Percentiles rank a stretch among this genome's conserved stretches.
phyloP scores from a whole-genome alignment of 2,888 invertebrate species.

The Stenodera caucasica region DNA sequence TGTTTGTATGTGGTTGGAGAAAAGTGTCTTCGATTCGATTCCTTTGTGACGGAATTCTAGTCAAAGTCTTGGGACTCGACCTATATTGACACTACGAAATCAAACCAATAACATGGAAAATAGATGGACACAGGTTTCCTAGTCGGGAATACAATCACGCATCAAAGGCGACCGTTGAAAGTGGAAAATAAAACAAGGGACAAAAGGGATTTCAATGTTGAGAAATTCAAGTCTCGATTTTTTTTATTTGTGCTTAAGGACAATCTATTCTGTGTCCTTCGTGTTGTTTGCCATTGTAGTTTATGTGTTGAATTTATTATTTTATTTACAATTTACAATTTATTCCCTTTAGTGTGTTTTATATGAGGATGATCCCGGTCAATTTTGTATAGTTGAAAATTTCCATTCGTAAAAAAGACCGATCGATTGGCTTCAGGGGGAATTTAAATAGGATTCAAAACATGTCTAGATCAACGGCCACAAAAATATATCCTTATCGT shows the following conservation, averaged over 20 bases:
- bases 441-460: constrained; percentile 23
- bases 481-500: not conserved
- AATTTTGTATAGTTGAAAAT: constrained; percentile 16
- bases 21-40: constrained; percentile 44
- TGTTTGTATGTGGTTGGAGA: constrained; percentile 36
- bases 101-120: constrained; percentile 56
- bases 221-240: not conserved
- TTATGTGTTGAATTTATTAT: constrained; percentile 7
- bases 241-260: not conserved
- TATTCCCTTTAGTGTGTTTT: constrained; percentile 6
- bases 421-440: constrained; percentile 17
- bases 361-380: constrained; percentile 10
- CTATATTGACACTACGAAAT: constrained; percentile 52
- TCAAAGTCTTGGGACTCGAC: constrained; percentile 41
- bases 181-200: constrained; percentile 24
- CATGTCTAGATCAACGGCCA: constrained; percentile 7
- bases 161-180: constrained; percentile 42
- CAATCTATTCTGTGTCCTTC: not conserved
- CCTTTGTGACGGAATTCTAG: constrained; percentile 44
- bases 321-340: constrained; percentile 3
- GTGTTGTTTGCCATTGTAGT: not conserved
- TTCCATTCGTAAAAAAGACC: constrained; percentile 20
- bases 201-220: not conserved
- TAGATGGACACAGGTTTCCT: constrained; percentile 52
- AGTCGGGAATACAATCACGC: constrained; percentile 44